Conservation (phyloP, 1,140 invertebrate genomes). For the Euschistus heros region DNA sequence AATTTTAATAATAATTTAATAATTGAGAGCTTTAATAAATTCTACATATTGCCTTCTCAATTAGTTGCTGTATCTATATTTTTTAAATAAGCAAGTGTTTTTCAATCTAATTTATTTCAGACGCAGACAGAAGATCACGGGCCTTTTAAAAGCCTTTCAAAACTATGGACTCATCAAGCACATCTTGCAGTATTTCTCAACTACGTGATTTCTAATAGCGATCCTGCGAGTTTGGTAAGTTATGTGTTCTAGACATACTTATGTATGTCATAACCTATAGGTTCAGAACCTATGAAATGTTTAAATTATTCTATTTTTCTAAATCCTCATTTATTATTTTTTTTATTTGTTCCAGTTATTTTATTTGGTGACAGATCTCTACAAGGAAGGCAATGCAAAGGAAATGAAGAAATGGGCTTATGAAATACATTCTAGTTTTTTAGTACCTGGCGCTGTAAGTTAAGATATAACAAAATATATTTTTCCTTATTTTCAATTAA, state of each 20-base stretch:
- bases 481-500: slow-evolving; percentile 3
- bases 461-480: background rate
- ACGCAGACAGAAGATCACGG: slow-evolving; percentile 62
- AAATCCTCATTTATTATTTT: background rate
- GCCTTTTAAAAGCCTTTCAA: slow-evolving; percentile 62
- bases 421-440: slow-evolving; percentile 93
- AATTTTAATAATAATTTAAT: too few relatives aligned
- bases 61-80: too few relatives aligned
- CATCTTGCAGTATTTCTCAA: slow-evolving; percentile 83
- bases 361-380: slow-evolving; percentile 75
- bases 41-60: too few relatives aligned
- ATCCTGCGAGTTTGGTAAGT: slow-evolving; percentile 64
- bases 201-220: slow-evolving; percentile 74
- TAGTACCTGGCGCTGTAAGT: slow-evolving; percentile 76
- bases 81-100: background rate
- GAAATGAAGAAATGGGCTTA: slow-evolving; percentile 94
- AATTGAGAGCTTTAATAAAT: too few relatives aligned
- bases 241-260: too few relatives aligned
- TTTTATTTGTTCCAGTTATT: slow-evolving; percentile 56
- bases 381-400: slow-evolving; percentile 72
- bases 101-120: slow-evolving; percentile 34
- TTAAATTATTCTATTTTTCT: background rate
- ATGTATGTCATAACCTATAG: background rate
- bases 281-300: too few relatives aligned
- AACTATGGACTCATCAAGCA: slow-evolving; percentile 59